phyloP scores from a whole-genome alignment of 2,888 invertebrate genomes.

The Chloroclystis v-ata region DNA sequence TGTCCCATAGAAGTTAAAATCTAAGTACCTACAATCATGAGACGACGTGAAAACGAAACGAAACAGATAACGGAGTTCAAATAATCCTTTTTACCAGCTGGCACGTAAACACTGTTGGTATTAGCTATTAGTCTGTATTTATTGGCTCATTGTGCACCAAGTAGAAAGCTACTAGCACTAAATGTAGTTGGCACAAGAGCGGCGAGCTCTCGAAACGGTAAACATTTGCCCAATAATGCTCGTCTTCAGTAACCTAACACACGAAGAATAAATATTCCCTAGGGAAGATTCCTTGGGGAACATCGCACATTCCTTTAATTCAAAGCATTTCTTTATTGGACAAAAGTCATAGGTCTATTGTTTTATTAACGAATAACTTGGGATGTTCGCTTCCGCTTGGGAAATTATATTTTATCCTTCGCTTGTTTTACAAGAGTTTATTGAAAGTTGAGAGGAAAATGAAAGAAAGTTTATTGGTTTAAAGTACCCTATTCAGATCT shows the following conservation, averaged over 20 bases:
- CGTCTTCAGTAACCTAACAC: constrained; percentile 61
- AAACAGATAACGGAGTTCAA: constrained; percentile 12
- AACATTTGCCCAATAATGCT: constrained; percentile 75
- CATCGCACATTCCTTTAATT: constrained; percentile 57
- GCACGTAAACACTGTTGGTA: constrained; percentile 34
- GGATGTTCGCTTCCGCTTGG: constrained; percentile 31
- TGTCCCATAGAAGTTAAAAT: no score
- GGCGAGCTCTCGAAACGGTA: constrained; percentile 57
- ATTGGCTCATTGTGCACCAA: constrained; percentile 52
- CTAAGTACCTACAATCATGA: no score
- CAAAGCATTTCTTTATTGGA: constrained; percentile 68
- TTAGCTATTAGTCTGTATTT: constrained; percentile 44
- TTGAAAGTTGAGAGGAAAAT: constrained; percentile 13
- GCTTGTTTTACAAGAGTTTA: constrained; percentile 19
- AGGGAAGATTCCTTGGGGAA: constrained; percentile 36
- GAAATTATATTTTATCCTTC: constrained; percentile 25
- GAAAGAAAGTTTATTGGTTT: constrained; percentile 15
- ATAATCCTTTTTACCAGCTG: constrained; percentile 23
- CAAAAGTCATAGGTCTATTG: constrained; percentile 60
- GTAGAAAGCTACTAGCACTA: constrained; percentile 60
- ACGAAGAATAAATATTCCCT: constrained; percentile 61
- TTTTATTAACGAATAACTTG: constrained; percentile 62
- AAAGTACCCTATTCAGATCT: not conserved
- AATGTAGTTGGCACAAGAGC: constrained; percentile 64
- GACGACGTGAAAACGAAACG: not conserved